Evolutionary conservation across 2,888 invertebrate genomes (phyloP), one percentile per base, ranked within the genome.

Genomic region (Drosophila niveifrons): DNA sequence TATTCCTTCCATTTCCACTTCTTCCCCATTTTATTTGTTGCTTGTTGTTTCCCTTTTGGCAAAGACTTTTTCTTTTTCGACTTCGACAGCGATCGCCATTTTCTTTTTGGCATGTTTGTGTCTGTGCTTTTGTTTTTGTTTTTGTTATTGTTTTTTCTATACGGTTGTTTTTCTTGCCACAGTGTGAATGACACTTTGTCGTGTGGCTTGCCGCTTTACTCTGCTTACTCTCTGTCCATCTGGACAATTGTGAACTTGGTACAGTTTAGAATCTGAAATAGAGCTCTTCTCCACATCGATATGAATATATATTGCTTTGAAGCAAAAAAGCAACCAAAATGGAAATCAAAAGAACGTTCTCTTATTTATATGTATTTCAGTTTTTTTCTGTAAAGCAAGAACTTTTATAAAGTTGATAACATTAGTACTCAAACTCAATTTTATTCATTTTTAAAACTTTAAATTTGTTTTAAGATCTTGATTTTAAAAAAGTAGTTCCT

Each of bases 111-210:
- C 69, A 56, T 36, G 23, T 23, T 23, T 23, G 23, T 23, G 23
- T 23, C 1, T 23, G 23, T 23, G 23, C 6, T 1, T 23, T 3
- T 23, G 23, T 23, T 36, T 36, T 11, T 36, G 11, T 36, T 36
- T 36, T n/a, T 11, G 10, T 11, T 34, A 10, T 31, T 31, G 9
- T 74, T 56, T 61, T 62, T 44, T 50, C 17, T 51, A 1, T 43
- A 67, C 68, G 53, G 50, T 51, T 73, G 57, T 72, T 72, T 75
- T 80, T 46, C 55, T 51, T 64, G 58, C 39, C 58, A 46, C 61
- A 59, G 23, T 53, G 75, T 62, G 67, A 80, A 80, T 72, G 80
- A 75, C 75, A 75, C 67, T 70, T 85, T 77, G 66, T 41, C 31
- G 64, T 34, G 34, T 61, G 9, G 34, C 34, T 29, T 31, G 53